Evolutionary conservation across 2,113 vertebrate species (phyloP).

Genomic region (Etheostoma spectabile): DNA sequence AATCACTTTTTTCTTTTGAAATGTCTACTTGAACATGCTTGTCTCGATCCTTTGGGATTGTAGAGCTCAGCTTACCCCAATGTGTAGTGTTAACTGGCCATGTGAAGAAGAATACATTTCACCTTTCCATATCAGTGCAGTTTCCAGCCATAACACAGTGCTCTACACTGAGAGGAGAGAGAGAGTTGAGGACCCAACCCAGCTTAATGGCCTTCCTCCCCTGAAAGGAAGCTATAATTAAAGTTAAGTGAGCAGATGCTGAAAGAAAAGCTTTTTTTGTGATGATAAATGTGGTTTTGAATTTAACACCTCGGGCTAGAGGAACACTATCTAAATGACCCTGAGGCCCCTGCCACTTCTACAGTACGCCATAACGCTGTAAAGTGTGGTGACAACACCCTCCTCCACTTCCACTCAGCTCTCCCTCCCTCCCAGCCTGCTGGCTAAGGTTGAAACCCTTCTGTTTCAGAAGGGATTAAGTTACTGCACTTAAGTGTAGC

Average conservation of each 20-base stretch:
- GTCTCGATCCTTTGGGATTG: conserved; percentile 37
- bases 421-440: conserved; percentile 72
- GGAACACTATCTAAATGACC: conserved; percentile 82
- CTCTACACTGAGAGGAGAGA: conserved; percentile 41
- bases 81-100: conserved; percentile 56
- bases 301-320: conserved; percentile 83
- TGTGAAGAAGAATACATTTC: conserved; percentile 47
- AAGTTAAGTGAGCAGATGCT: conserved; percentile 85
- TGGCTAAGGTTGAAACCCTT: conserved; percentile 80
- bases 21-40: conserved; percentile 35
- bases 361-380: conserved; percentile 73
- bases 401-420: conserved; percentile 59
- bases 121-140: conserved; percentile 54
- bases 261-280: conserved; percentile 81
- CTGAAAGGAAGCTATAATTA: conserved; percentile 83
- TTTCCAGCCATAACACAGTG: conserved; percentile 54
- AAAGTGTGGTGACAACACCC: conserved; percentile 74
- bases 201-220: conserved; percentile 72
- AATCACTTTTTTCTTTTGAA: conserved; percentile 22
- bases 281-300: conserved; percentile 85
- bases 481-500: conserved; percentile 85
- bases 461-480: conserved; percentile 78
- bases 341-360: conserved; percentile 74
- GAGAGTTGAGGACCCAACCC: conserved; percentile 67
- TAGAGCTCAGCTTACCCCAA: conserved; percentile 25